A percentile compares a stretch with the other conserved stretches of the same genome.
Conservation (phyloP, 2,888 invertebrate genomes). For the Drosophila sordidula region DNA sequence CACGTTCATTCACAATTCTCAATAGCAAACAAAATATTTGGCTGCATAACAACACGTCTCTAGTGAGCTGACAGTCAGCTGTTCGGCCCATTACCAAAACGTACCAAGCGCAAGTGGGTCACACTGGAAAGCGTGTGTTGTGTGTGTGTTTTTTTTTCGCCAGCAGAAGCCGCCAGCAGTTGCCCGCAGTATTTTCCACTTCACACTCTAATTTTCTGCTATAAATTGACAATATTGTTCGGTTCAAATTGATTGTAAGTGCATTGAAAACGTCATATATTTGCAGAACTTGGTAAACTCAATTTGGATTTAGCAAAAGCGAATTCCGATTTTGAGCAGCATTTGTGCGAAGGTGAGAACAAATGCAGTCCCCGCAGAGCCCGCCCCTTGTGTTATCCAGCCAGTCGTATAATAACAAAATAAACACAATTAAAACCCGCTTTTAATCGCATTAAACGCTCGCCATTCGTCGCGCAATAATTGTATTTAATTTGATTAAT, state of each 20-base stretch:
- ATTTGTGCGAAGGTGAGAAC: slow-evolving; percentile 81
- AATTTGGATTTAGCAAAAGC: slow-evolving; percentile 77
- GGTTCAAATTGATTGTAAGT: slow-evolving; percentile 33
- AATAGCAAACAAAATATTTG: slow-evolving; percentile 7
- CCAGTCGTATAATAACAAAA: slow-evolving; percentile 23
- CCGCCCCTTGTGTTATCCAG: neutral
- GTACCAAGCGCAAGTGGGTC: slow-evolving; percentile 53
- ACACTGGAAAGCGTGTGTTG: slow-evolving; percentile 61
- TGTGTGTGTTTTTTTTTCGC: slow-evolving; percentile 41
- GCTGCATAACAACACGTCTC: slow-evolving; percentile 38
- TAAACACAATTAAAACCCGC: slow-evolving; percentile 17
- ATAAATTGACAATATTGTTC: slow-evolving; percentile 18
- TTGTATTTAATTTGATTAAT: neutral
- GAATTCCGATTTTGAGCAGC: slow-evolving; percentile 81
- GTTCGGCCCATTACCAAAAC: slow-evolving; percentile 43
- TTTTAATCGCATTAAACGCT: slow-evolving; percentile 17
- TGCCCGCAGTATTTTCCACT: slow-evolving; percentile 43
- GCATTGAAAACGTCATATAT: slow-evolving; percentile 28
- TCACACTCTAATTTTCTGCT: slow-evolving; percentile 18
- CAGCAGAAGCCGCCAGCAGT: slow-evolving; percentile 57
- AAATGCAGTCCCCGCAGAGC: slow-evolving; percentile 1
- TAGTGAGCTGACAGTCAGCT: slow-evolving; percentile 52
- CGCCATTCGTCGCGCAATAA: neutral
- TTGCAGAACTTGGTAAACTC: slow-evolving; percentile 79
- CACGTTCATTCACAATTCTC: slow-evolving; percentile 16